Base-by-base conservation (phyloP, 2,113 vertebrate species). In the Peromyscus californicus region DNA sequence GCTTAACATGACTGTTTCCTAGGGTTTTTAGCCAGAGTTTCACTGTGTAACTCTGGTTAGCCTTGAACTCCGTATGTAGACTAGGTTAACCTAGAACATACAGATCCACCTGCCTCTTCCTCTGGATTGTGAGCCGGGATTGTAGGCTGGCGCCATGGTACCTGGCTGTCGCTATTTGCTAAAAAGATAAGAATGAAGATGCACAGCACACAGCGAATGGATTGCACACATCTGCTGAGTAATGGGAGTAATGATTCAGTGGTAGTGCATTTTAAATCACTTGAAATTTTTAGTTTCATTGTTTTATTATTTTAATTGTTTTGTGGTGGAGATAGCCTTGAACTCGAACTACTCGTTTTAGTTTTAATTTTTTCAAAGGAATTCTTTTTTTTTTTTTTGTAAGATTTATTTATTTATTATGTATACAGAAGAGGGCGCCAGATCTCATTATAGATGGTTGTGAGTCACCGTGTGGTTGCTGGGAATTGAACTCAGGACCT, bases 161-260 rank as follows among this genome's bases (percentile, higher is more conserved):
- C 39, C 72, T 75, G 72, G 39, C 22, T 75, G n/a, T 22, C 24
- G n/a, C 21, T 42, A 24, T 42, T 74, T 42, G 9, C n/a, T 39
- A 74, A 74, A 74, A 42, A 74, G 72, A 42, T 6, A 5, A 57
- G 31, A 29, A 12, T 24, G 8, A 51, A 54, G 48, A 84, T 15
- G 29, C 31, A 33, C 0, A 7, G 1, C 12, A 3, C 51, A 10
- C 48, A 65, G n/a, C 42, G 24, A 7, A 10, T 1, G 26, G 39
- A 16, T 51, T 33, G n/a, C 8, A 2, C 22, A 1, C 29, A 0
- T 69, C 17, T 72, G 15, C 19, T 10, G 7, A 54, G 48, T 48
- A 57, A 0, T 33, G 29, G 1, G 45, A 22, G n/a, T 59, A 36
- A 57, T 82, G 33, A 33, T 22, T n/a, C 21, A 59, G 22, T 80